These are phyloP conservation scores for Hyla sarda DNA, from an alignment of 2,113 vertebrate species.

Conservation along the genomic window DNA sequence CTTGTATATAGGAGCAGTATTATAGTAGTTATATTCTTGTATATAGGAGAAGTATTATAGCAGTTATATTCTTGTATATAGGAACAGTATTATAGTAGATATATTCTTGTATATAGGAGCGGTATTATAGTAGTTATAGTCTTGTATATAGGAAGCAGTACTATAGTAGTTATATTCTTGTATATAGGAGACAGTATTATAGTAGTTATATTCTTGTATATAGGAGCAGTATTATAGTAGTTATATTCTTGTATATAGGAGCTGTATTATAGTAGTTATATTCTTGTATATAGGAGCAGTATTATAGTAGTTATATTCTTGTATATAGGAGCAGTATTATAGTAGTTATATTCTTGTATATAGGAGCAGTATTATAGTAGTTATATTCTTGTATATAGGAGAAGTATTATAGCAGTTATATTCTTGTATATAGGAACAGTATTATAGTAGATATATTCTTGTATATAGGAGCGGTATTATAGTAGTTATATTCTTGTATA, in stretches of 20 bases:
- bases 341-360: background rate
- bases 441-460: slow-evolving; percentile 2
- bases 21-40: too few species aligned
- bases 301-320: slow-evolving; percentile 8
- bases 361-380: background rate
- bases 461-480: background rate
- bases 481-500: background rate
- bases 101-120: background rate
- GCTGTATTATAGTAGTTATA: background rate
- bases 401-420: background rate
- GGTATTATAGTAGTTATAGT: background rate
- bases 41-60: too few species aligned
- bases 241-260: too few species aligned
- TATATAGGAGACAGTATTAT: background rate
- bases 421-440: background rate
- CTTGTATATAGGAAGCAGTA: background rate
- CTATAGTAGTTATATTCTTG: slow-evolving; percentile 1
- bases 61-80: background rate
- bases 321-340: background rate
- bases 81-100: background rate
- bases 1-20: background rate
- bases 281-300: background rate
- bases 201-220: background rate
- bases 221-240: background rate
- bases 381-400: background rate